Evolutionary conservation across 2,797 vertebrate species (phyloP), one percentile per base, ranked within the genome.

Genomic region (Lagodon rhomboides): DNA sequence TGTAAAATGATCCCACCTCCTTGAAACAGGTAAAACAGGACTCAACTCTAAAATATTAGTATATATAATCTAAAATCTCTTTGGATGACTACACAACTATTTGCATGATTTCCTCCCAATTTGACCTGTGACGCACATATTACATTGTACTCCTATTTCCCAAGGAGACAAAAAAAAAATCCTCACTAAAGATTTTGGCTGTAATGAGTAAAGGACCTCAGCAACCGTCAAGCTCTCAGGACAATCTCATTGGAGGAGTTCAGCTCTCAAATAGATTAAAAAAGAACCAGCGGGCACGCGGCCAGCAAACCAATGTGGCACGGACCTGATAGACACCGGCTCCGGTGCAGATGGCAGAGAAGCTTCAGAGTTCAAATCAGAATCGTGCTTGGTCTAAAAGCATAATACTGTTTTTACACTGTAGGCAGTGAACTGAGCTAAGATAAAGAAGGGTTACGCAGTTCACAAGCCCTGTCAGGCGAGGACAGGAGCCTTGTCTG

Each of bases 181-280:
- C 68, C 43, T 68, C 43, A 60, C 46, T 76, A 44, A 60, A 78
- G 44, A 73, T 71, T 85, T 80, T 75, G 73, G 17, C 56, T 56
- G 30, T 71, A 68, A 73, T 68, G 77, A 82, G 81, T 64, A 43
- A 84, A 87, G 54, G 70, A 69, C 69, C 17, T 81, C 47, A 50
- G 38, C 16, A 2, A 70, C 71, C 61, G 59, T 78, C 34, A 18
- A 79, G 80, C 59, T 80, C 68, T 49, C 47, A 9, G 65, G 84
- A 85, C 81, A 84, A 89, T 89, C 68, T 92, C 80, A 75, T 84
- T 75, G 75, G 8, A 30, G 70, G 71, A 88, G 74, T 85, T 85
- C 75, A 84, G 71, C 83, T 88, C 63, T 87, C 68, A 88, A 69
- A 84, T 83, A 83, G 79, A 91, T 90, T 89, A 79, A 88, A 88